Evolutionary conservation across 2,888 invertebrate species (phyloP).

Genomic region (Archips xylosteana): DNA sequence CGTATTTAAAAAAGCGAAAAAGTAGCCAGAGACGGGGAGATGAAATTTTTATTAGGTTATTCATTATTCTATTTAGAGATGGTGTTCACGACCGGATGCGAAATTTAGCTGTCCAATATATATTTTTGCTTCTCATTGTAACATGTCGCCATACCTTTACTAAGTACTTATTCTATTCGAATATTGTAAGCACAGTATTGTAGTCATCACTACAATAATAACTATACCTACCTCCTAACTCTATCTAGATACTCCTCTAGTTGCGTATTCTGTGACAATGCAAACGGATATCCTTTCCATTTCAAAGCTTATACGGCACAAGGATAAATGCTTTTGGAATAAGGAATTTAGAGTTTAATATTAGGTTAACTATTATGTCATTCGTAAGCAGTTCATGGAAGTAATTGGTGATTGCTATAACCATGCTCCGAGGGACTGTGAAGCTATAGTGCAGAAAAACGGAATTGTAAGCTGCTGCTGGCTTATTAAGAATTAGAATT

Average conservation of each 20-base stretch:
- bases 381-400: background rate
- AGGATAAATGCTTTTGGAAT: slow-evolving; percentile 69
- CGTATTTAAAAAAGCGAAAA: too few species aligned
- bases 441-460: too few species aligned
- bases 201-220: background rate
- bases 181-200: background rate
- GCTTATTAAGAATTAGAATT: too few species aligned
- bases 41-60: background rate
- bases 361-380: slow-evolving; percentile 26
- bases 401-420: background rate
- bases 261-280: slow-evolving; percentile 51
- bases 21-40: background rate
- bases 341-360: slow-evolving; percentile 27
- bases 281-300: slow-evolving; percentile 83
- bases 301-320: slow-evolving; percentile 61
- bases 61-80: background rate
- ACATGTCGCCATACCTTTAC: background rate
- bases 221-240: background rate
- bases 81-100: background rate
- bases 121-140: too few species aligned
- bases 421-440: too few species aligned
- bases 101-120: too few species aligned
- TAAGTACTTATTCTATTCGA: background rate
- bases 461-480: too few species aligned
- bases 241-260: slow-evolving; percentile 12